Conservation (phyloP, 2,797 vertebrate genomes). For the Sciurus carolinensis region DNA sequence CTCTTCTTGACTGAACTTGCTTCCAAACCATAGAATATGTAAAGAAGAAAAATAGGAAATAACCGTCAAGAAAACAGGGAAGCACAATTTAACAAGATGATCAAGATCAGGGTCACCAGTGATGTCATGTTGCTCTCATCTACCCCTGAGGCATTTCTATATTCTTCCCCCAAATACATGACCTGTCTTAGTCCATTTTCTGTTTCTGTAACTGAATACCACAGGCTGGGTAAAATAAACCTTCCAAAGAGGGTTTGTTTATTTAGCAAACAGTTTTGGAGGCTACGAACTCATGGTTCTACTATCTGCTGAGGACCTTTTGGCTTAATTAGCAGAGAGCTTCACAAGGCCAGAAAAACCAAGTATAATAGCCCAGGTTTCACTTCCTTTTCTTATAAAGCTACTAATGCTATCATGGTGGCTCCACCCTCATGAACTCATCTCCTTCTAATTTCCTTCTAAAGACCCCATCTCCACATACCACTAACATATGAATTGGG, state of each 20-base stretch:
- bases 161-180: not conserved
- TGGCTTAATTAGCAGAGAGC: not conserved
- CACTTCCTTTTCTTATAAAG: not conserved
- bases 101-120: not conserved
- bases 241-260: too few species aligned
- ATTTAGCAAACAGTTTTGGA: not conserved
- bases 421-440: too few species aligned
- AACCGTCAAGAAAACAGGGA: not conserved
- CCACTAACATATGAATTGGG: not conserved
- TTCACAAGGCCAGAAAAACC: not conserved
- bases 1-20: not conserved
- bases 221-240: not conserved
- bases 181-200: not conserved
- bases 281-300: not conserved
- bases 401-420: not conserved
- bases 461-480: not conserved
- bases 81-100: not conserved
- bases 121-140: not conserved
- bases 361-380: too few species aligned
- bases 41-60: not conserved
- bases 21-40: not conserved
- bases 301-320: not conserved
- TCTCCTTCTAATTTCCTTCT: too few species aligned
- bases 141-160: not conserved
- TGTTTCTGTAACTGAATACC: not conserved